Percentiles rank a stretch among this genome's conserved stretches.
These are phyloP conservation scores for Aleiodes alternator DNA, from an alignment of 2,888 invertebrate genomes.

Conservation along the genomic window DNA sequence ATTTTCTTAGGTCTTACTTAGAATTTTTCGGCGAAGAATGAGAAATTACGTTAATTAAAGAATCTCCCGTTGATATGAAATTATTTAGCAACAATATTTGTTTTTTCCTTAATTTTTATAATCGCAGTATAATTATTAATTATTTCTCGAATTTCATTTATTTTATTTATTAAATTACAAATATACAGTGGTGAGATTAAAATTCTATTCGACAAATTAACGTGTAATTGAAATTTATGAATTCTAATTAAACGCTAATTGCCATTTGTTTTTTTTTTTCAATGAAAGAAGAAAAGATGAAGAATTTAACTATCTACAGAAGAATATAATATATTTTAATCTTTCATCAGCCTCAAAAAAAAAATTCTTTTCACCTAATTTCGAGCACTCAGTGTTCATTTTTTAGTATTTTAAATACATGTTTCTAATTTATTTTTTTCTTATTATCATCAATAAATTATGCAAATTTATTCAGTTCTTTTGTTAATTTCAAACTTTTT, in stretches of 20 bases:
- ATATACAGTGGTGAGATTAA: constrained; percentile 52
- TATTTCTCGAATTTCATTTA: constrained; percentile 27
- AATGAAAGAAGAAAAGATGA: neutral
- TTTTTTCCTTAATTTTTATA: neutral
- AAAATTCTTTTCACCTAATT: no score
- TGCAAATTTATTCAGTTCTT: no score
- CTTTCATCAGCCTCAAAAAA: no score
- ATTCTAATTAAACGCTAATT: neutral
- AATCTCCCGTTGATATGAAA: neutral
- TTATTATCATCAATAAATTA: no score
- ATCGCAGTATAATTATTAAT: constrained; percentile 22
- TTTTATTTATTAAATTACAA: constrained; percentile 53
- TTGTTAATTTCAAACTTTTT: no score
- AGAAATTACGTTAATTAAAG: constrained; percentile 5
- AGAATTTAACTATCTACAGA: neutral
- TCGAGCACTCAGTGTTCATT: no score
- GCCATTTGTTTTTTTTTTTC: no score
- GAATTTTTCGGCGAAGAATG: neutral
- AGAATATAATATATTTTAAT: no score
- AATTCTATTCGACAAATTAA: constrained; percentile 19
- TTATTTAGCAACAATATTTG: no score
- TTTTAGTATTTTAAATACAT: no score
- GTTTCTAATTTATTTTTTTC: no score
- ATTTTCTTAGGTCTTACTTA: neutral
- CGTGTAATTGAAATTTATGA: neutral